These are phyloP conservation scores for Diplodus puntazzo DNA, from an alignment of 2,797 vertebrate genomes.

Conservation along the genomic window DNA sequence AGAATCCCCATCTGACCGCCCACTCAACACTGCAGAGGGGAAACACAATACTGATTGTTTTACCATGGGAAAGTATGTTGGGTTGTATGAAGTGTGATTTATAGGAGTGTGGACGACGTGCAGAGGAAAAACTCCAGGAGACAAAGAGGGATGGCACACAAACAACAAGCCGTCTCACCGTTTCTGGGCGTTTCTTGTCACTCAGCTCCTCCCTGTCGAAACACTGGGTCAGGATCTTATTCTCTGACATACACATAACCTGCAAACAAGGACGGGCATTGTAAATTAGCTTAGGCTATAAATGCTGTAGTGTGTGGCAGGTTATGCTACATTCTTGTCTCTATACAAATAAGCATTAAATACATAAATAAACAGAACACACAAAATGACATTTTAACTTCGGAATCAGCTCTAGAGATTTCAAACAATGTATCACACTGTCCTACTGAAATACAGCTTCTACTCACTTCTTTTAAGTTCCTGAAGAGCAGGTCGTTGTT, in stretches of 20 bases:
- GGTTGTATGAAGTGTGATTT: conserved; percentile 11
- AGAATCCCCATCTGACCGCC: conserved; percentile 72
- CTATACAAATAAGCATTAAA: no score
- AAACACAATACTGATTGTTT: conserved; percentile 71
- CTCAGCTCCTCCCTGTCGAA: conserved; percentile 94
- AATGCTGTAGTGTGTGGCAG: no score
- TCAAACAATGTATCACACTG: not conserved
- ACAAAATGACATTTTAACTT: conserved; percentile 7
- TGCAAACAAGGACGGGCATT: conserved; percentile 62
- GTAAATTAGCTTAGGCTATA: no score
- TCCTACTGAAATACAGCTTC: not conserved
- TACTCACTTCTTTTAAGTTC: conserved; percentile 96
- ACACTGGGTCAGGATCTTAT: conserved; percentile 94
- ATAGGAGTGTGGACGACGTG: not conserved
- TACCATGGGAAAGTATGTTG: conserved; percentile 67
- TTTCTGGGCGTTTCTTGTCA: conserved; percentile 97
- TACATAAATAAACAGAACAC: not conserved
- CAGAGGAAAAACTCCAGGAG: conserved; percentile 8
- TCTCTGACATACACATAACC: conserved; percentile 96
- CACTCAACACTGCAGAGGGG: conserved; percentile 45
- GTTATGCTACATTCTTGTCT: no score
- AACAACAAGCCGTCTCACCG: conserved; percentile 81
- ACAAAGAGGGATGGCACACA: not conserved
- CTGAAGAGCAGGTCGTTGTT: conserved; percentile 99
- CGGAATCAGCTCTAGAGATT: not conserved